Evolutionary conservation across 2,113 vertebrate genomes (phyloP), one percentile per base, ranked within the genome.

Genomic region (Lycaon pictus): DNA sequence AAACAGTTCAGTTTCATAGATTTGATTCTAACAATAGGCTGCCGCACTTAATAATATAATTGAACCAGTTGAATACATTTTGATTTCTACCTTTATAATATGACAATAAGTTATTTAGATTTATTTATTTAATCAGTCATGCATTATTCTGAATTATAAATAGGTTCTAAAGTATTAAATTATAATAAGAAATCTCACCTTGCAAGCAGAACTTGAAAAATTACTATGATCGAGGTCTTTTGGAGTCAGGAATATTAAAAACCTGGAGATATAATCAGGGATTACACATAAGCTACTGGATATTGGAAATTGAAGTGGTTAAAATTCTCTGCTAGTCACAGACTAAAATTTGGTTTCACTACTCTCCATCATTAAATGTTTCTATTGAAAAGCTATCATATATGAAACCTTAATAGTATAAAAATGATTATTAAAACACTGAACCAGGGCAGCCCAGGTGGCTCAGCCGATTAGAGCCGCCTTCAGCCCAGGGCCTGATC

Each of bases 41-140:
- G 4, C 11, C 20, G 69, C 11, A 79, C 16, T 93, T 92, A 90
- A 72, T 43, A 93, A 67, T 53, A 93, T 67, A 89, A 96, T 77
- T 67, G 48, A 19, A 55, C 10, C 19, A 56, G n/a, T 71, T 65
- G 35, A 89, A 71, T 96, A 60, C 25, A 94, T 92, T 90, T 97
- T 88, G 62, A 96, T 92, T 90, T 84, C 35, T 43, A 12, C 12
- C 17, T 96, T 60, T 76, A n/a, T 86, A 83, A 93, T 69, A 77
- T 63, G 51, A 81, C 27, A 93, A 72, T 81, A 87, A 94, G 27
- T 87, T 89, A 94, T 35, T 96, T 27, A 60, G 3, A 20, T 67
- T 95, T 97, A 65, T 93, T 97, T 90, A 92, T 92, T 92, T 90
- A 88, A 93, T 74, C 51, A 97, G 10, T 58, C 43, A 81, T 94